These are phyloP conservation scores for Microctonus brassicae DNA, from an alignment of 2,888 invertebrate species.

Conservation along the genomic window DNA sequence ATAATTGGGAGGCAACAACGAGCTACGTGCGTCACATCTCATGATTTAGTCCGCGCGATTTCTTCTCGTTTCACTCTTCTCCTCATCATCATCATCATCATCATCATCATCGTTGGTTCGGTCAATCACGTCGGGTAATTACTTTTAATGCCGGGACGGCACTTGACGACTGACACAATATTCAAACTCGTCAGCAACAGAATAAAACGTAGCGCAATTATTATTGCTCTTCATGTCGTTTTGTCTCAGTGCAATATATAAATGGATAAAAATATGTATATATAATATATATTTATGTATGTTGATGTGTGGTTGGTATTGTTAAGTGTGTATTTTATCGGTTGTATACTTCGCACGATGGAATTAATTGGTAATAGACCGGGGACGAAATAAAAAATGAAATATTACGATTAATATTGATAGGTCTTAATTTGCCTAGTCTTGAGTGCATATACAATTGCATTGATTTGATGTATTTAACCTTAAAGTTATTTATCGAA, in stretches of 20 bases:
- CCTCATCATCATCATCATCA: conserved; percentile 58
- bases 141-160: conserved; percentile 68
- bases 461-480: background rate
- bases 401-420: conserved; percentile 67
- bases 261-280: no score
- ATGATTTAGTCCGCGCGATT: conserved; percentile 59
- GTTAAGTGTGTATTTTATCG: conserved; percentile 43
- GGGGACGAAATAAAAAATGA: conserved; percentile 57
- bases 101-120: no score
- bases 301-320: conserved; percentile 11
- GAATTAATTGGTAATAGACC: conserved; percentile 69
- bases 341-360: conserved; percentile 69
- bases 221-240: conserved; percentile 23
- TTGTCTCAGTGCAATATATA: conserved; percentile 22
- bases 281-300: conserved; percentile 4
- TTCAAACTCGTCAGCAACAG: conserved; percentile 64
- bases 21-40: conserved; percentile 68
- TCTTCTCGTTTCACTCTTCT: conserved; percentile 41
- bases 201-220: conserved; percentile 13
- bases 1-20: conserved; percentile 68
- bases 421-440: conserved; percentile 60
- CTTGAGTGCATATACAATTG: conserved; percentile 30
- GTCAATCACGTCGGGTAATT: conserved; percentile 69
- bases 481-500: background rate
- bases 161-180: conserved; percentile 66